Base-by-base conservation (phyloP, 2,888 invertebrate genomes). In the Scrobipalpa costella region DNA sequence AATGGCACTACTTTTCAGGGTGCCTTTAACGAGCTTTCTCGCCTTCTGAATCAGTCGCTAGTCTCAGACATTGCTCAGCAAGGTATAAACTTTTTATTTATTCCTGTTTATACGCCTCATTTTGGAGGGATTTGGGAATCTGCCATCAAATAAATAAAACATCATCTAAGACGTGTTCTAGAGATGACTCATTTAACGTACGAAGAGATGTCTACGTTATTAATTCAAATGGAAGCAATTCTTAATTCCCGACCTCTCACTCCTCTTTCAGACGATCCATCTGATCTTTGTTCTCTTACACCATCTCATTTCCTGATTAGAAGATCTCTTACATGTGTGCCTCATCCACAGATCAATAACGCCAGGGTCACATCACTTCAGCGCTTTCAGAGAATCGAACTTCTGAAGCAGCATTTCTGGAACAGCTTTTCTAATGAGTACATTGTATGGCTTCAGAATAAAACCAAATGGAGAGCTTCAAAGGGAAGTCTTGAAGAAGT, bases 191-290 rank as follows among this genome's bases (percentile, higher is more conserved):
- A 67, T 36, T 63, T 67, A 5, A 67, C 67, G 9, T 67, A 59
- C 50, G 67, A 67, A 38, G 67, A 67, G 50, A 59, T 67, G 38
- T 55, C 57, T n/a, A n/a, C n/a, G n/a, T n/a, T n/a, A n/a, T n/a
- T n/a, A n/a, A n/a, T n/a, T n/a, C n/a, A n/a, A n/a, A n/a, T n/a
- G n/a, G n/a, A n/a, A n/a, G n/a, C n/a, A n/a, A n/a, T n/a, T n/a
- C n/a, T n/a, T n/a, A n/a, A n/a, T n/a, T 57, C 57, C 13, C 13
- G 57, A 36, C 57, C 57, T 36, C 36, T 57, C 7, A 57, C 36
- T 2, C 57, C 57, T 36, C 57, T 57, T 8, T 57, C 57, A 15
- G 15, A 34, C 36, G 36, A 57, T 36, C 57, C 57, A 36, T 57
- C 15, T 15, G 57, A 59, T 38, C 58, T 58, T 15, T 27, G 3